phyloP scores from a whole-genome alignment of 2,888 invertebrate species.

The Drosophila seclusa region DNA sequence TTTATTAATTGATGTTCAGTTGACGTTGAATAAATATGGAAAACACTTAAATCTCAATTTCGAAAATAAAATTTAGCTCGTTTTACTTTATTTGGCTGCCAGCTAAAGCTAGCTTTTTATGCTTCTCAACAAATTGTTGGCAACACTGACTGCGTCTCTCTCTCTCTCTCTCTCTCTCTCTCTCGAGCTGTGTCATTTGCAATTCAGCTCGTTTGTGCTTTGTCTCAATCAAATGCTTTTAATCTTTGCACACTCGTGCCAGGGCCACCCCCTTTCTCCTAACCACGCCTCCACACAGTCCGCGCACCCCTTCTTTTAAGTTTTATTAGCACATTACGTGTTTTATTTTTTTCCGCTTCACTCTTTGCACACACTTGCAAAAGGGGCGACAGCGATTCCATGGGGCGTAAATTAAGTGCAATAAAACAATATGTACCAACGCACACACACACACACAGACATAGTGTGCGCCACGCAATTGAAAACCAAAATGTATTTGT shows the following conservation, averaged over 20 bases:
- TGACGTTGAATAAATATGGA: neutral
- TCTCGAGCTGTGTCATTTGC: slow-evolving; percentile 18
- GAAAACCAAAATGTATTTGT: slow-evolving; percentile 23
- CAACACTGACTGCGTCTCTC: neutral
- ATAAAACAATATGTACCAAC: slow-evolving; percentile 53
- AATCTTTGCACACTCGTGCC: slow-evolving; percentile 70
- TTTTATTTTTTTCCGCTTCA: slow-evolving; percentile 29
- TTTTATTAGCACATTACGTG: slow-evolving; percentile 74
- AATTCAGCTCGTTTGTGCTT: slow-evolving; percentile 61
- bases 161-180: neutral
- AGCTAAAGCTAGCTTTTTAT: neutral
- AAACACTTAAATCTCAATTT: neutral
- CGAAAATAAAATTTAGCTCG: neutral
- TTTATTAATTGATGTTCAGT: neutral
- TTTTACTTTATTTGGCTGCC: neutral
- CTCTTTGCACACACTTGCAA: slow-evolving; percentile 6
- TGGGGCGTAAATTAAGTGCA: slow-evolving; percentile 69
- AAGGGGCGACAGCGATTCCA: slow-evolving; percentile 46
- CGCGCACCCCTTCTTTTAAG: slow-evolving; percentile 51
- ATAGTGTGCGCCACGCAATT: slow-evolving; percentile 26
- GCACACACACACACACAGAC: slow-evolving; percentile 3
- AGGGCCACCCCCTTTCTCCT: slow-evolving; percentile 28
- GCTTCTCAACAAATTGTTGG: neutral
- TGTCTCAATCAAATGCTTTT: slow-evolving; percentile 75
- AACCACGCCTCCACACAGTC: neutral